Percentiles rank a stretch among this genome's conserved stretches.
phyloP scores from a whole-genome alignment of 1,140 invertebrate genomes.

The Palaemon carinicauda region DNA sequence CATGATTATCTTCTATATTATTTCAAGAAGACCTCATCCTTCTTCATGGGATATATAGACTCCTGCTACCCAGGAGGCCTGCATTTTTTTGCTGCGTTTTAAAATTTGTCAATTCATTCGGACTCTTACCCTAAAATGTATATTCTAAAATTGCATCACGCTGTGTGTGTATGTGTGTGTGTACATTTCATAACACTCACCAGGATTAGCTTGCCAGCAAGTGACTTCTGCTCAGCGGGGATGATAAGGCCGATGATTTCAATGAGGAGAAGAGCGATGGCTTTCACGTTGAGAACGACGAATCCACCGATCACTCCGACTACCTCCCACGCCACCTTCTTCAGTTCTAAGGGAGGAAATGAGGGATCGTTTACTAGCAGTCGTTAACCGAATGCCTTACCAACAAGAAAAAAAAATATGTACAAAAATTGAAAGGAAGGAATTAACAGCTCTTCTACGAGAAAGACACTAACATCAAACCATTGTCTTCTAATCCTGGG shows the following conservation, averaged over 20 bases:
- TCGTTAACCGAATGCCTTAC: background rate
- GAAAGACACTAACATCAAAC: too few species aligned
- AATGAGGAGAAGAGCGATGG: background rate
- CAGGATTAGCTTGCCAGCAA: slow-evolving; percentile 28
- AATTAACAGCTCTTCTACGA: too few species aligned
- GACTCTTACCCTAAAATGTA: too few species aligned
- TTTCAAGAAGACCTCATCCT: too few species aligned
- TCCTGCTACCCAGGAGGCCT: too few species aligned
- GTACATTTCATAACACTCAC: slow-evolving; percentile 10
- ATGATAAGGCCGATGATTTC: slow-evolving; percentile 13
- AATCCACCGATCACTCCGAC: background rate
- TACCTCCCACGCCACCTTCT: slow-evolving; percentile 30
- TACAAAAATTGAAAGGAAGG: background rate
- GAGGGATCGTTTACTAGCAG: background rate
- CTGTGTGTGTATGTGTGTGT: too few species aligned
- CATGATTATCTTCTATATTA: too few species aligned
- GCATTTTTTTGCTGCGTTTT: too few species aligned
- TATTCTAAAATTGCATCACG: too few species aligned
- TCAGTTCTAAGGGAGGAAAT: background rate
- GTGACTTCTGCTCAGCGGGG: slow-evolving; percentile 36
- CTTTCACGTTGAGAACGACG: slow-evolving; percentile 45
- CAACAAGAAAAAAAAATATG: background rate
- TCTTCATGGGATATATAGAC: too few species aligned
- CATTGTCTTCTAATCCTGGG: too few species aligned
- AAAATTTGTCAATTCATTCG: too few species aligned